phyloP scores from a whole-genome alignment of 53 echinoderm and acorn worm species.

The Astropecten irregularis region DNA sequence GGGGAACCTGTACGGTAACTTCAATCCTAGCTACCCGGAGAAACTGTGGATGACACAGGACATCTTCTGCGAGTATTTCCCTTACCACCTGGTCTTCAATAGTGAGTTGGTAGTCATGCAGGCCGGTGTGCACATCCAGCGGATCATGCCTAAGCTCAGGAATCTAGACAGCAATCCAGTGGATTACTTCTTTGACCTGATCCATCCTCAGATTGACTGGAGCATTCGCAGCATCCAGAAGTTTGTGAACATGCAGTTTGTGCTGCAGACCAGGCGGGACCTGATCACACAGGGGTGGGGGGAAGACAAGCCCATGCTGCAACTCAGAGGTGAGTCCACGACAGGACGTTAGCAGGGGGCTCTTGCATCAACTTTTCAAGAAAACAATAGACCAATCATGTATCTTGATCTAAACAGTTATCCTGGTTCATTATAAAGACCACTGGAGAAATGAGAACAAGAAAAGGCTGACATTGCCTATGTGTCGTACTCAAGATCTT shows the following conservation, averaged over 20 bases:
- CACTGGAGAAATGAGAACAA: no score
- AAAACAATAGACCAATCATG: no score
- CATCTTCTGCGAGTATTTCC: conserved; percentile 94
- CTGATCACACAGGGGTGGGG: conserved; percentile 84
- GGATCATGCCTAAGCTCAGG: conserved; percentile 79
- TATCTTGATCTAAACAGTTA: no score
- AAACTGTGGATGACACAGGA: conserved; percentile 93
- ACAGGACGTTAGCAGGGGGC: no score
- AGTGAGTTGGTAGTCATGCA: conserved; percentile 77
- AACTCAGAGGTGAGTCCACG: conserved; percentile 84
- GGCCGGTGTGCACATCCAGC: conserved; percentile 90
- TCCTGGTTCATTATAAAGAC: no score
- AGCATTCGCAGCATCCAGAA: conserved; percentile 83
- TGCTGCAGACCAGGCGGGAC: conserved; percentile 86
- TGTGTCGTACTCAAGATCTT: no score
- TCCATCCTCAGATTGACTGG: conserved; percentile 98
- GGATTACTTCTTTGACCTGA: conserved; percentile 75
- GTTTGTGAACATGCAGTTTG: conserved; percentile 98
- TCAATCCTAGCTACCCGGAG: conserved; percentile 85
- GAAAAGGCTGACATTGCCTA: no score
- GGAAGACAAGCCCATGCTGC: conserved; percentile 83
- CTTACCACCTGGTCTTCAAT: conserved; percentile 94
- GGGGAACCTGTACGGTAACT: conserved; percentile 72
- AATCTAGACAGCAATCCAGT: conserved; percentile 76
- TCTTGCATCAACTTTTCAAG: no score